phyloP scores from a whole-genome alignment of 2,113 vertebrate species.

The Mobula birostris region DNA sequence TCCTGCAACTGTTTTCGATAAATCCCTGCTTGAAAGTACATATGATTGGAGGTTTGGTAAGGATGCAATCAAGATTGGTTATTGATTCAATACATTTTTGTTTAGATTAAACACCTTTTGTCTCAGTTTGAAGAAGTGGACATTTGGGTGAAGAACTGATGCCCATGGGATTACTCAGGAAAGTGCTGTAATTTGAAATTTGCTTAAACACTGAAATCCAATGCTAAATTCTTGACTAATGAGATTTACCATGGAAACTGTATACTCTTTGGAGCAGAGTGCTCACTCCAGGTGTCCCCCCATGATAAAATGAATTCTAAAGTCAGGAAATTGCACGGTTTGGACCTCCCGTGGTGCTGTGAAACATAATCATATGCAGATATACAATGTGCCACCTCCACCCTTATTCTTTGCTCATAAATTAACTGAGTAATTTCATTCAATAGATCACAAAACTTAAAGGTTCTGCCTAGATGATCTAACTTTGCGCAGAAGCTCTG shows the following conservation, averaged over 20 bases:
- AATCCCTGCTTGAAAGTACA: background rate
- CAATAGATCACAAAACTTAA: background rate
- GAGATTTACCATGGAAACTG: slow-evolving; percentile 30
- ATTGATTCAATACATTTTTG: background rate
- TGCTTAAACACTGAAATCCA: background rate
- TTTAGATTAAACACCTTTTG: background rate
- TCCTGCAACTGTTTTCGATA: background rate
- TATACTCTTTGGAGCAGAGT: slow-evolving; percentile 1
- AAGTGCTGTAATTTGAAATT: slow-evolving; percentile 16
- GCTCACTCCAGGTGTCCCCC: background rate
- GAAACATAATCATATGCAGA: background rate
- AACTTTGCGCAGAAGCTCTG: background rate
- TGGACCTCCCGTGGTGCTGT: background rate
- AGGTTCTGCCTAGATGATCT: background rate
- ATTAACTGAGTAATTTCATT: background rate
- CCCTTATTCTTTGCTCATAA: background rate
- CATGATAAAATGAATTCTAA: background rate
- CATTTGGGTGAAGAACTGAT: background rate
- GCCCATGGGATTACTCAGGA: background rate
- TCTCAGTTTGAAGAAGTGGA: background rate
- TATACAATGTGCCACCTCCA: slow-evolving; percentile 2
- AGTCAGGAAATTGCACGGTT: background rate
- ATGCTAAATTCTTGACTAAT: background rate
- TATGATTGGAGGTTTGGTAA: background rate
- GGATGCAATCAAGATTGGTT: background rate